phyloP scores from a whole-genome alignment of 2,888 invertebrate species.

The Antheraea assamensis region DNA sequence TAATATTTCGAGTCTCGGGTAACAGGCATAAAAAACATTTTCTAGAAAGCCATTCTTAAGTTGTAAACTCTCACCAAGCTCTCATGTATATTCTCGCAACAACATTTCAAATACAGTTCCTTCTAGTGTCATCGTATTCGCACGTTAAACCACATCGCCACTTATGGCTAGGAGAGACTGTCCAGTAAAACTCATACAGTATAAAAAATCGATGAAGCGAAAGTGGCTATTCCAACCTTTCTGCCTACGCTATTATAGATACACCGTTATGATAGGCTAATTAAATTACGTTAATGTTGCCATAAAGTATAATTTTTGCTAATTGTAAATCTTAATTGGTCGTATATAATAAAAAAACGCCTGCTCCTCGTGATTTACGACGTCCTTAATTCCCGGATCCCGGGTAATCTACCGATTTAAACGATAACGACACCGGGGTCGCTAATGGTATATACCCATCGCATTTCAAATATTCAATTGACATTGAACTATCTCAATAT shows the following conservation, averaged over 20 bases:
- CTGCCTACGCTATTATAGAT: background rate
- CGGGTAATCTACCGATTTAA: constrained; percentile 14
- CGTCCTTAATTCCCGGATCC: constrained; percentile 9
- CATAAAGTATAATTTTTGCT: background rate
- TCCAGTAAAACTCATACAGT: background rate
- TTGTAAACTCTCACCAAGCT: too few species aligned
- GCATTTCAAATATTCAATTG: background rate
- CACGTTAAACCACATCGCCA: too few species aligned
- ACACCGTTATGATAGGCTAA: background rate
- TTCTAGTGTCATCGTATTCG: too few species aligned
- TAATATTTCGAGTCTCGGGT: too few species aligned
- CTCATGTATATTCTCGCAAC: too few species aligned
- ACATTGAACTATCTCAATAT: background rate
- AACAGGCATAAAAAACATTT: too few species aligned
- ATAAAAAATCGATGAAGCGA: too few species aligned
- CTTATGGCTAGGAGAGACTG: too few species aligned
- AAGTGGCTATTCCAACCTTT: background rate
- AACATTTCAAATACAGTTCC: too few species aligned
- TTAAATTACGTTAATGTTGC: background rate
- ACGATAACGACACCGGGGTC: constrained; percentile 8
- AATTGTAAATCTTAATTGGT: background rate
- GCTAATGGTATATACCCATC: background rate
- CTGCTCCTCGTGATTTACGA: constrained; percentile 2
- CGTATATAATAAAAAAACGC: constrained; percentile 10
- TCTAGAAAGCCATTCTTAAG: too few species aligned